These are phyloP conservation scores for Solenopsis invicta DNA, from an alignment of 1,140 invertebrate genomes.

Conservation along the genomic window DNA sequence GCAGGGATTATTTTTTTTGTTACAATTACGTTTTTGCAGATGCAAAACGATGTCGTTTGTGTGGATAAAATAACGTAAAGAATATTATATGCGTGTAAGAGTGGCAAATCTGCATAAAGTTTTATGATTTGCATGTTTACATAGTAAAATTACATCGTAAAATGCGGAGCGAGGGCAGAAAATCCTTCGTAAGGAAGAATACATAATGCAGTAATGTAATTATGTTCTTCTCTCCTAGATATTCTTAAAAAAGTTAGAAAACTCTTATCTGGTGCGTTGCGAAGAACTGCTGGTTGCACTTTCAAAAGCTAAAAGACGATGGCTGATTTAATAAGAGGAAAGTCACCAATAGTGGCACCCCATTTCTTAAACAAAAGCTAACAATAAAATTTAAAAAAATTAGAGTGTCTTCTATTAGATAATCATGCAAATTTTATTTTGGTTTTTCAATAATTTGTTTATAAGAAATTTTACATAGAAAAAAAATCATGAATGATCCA, in stretches of 20 bases:
- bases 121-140: slow-evolving; percentile 11
- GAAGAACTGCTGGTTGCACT: not conserved
- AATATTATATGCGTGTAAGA: slow-evolving; percentile 1
- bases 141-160: slow-evolving; percentile 6
- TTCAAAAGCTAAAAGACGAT: not conserved
- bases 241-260: slow-evolving; percentile 1
- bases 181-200: not conserved
- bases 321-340: not conserved
- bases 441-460: too few relatives aligned
- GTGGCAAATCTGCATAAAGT: slow-evolving; percentile 18
- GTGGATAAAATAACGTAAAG: not conserved
- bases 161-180: slow-evolving; percentile 11
- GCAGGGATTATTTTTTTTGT: not conserved
- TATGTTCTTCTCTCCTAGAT: not conserved
- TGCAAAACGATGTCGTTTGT: not conserved
- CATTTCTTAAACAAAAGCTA: too few relatives aligned
- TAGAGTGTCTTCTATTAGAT: too few relatives aligned
- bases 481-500: too few relatives aligned
- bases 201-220: slow-evolving; percentile 16
- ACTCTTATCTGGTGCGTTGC: not conserved
- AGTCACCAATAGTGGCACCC: too few relatives aligned
- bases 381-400: too few relatives aligned
- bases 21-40: not conserved
- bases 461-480: too few relatives aligned
- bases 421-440: too few relatives aligned